These are phyloP conservation scores for Zosterops borbonicus DNA, from an alignment of 2,113 vertebrate genomes.

Conservation along the genomic window DNA sequence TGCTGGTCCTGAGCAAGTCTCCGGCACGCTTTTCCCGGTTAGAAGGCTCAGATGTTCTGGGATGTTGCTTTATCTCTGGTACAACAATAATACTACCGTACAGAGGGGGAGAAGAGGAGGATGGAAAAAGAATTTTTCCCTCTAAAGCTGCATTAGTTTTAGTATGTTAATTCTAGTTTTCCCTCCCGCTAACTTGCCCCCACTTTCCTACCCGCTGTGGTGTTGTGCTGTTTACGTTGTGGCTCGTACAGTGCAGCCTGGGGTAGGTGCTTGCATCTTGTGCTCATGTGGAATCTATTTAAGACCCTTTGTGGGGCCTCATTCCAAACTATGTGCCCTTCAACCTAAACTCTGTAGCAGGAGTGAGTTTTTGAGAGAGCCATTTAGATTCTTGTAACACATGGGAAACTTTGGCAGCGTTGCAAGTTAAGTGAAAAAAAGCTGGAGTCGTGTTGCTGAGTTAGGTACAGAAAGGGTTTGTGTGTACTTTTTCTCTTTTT, in stretches of 20 bases:
- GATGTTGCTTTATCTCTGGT: neutral
- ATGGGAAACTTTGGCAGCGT: neutral
- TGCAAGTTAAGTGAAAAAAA: neutral
- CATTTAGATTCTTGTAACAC: neutral
- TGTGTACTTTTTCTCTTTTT: neutral
- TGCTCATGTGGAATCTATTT: conserved; percentile 59
- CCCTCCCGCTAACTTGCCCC: neutral
- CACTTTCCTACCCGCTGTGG: neutral
- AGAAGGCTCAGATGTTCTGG: neutral
- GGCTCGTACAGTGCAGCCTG: neutral
- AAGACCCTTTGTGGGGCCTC: conserved; percentile 52
- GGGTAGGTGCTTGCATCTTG: neutral
- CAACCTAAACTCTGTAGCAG: conserved; percentile 40
- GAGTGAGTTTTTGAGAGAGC: neutral
- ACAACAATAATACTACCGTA: rapidly evolving
- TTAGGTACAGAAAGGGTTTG: neutral
- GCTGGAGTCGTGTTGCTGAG: neutral
- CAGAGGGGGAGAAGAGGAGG: neutral
- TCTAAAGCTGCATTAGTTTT: neutral
- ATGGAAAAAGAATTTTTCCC: neutral
- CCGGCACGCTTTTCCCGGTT: neutral
- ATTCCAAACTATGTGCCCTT: conserved; percentile 58
- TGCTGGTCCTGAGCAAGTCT: neutral
- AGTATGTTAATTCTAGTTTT: neutral
- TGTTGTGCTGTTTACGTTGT: neutral